Conservation (phyloP, 2,797 vertebrate genomes). For the Danio albolineatus region DNA sequence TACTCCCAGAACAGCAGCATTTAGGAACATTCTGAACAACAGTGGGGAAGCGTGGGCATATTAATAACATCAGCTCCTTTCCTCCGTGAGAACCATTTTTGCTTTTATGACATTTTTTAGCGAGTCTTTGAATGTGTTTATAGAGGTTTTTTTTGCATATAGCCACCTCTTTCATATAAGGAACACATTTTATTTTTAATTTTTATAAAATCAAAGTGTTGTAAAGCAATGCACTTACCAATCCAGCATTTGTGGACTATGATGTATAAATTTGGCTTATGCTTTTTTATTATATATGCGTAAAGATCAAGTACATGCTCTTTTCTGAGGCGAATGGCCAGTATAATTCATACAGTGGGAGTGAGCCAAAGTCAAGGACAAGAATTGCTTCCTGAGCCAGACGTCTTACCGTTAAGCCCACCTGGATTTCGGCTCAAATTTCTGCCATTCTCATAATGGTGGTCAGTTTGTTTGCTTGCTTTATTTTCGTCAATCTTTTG, state of each 20-base stretch:
- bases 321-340: conserved; percentile 36
- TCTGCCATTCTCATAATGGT: not conserved
- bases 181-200: not conserved
- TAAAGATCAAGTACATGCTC: conserved; percentile 16
- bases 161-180: conserved; percentile 13
- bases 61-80: conserved; percentile 44
- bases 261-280: not conserved
- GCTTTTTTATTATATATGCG: conserved; percentile 22
- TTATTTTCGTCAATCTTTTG: conserved; percentile 21
- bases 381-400: conserved; percentile 43
- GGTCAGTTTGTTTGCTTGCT: conserved; percentile 8
- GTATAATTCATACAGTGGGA: conserved; percentile 29
- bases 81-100: not conserved
- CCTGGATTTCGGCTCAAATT: conserved; percentile 28
- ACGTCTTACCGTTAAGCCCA: conserved; percentile 35
- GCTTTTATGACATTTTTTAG: conserved; percentile 55
- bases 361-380: conserved; percentile 49
- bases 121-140: conserved; percentile 47
- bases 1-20: conserved; percentile 25
- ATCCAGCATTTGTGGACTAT: conserved; percentile 7
- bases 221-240: conserved; percentile 2
- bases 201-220: conserved; percentile 6
- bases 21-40: conserved; percentile 20
- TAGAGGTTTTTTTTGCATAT: conserved; percentile 15
- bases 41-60: conserved; percentile 6